phyloP scores from a whole-genome alignment of 1,140 invertebrate species.

The Acromyrmex echinatior region DNA sequence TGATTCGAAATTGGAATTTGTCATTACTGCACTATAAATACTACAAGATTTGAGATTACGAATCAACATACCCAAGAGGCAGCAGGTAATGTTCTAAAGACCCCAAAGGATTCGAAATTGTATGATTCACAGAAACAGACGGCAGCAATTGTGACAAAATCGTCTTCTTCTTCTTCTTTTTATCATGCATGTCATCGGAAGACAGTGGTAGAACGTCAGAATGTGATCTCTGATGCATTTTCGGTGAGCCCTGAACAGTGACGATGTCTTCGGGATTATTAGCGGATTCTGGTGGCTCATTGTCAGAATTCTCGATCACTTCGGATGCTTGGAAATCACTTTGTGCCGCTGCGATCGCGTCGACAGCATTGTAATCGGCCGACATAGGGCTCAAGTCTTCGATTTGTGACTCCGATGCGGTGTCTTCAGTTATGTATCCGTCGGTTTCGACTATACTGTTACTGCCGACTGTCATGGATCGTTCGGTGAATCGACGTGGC shows the following conservation, averaged over 20 bases:
- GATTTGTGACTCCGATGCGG: constrained; percentile 82
- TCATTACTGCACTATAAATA: not conserved
- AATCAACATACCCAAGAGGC: constrained; percentile 82
- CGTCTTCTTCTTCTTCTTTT: constrained; percentile 90
- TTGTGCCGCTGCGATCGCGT: constrained; percentile 79
- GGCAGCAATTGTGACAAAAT: constrained; percentile 91
- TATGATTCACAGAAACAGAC: constrained; percentile 84
- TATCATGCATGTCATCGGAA: constrained; percentile 85
- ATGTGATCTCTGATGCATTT: constrained; percentile 84
- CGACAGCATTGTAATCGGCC: constrained; percentile 84
- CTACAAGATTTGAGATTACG: not conserved
- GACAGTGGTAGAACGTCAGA: constrained; percentile 84
- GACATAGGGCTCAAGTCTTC: constrained; percentile 84
- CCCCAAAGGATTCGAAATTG: constrained; percentile 85
- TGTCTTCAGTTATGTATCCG: constrained; percentile 84
- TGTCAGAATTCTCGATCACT: constrained; percentile 79
- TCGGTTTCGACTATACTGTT: constrained; percentile 78
- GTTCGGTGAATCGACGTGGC: constrained; percentile 81
- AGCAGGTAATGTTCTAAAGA: constrained; percentile 84
- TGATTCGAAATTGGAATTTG: not conserved
- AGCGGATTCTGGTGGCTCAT: constrained; percentile 75
- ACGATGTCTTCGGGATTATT: constrained; percentile 82
- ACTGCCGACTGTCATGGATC: constrained; percentile 70
- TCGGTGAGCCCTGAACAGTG: constrained; percentile 81
- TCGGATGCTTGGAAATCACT: constrained; percentile 68